Evolutionary conservation across 2,113 vertebrate genomes (phyloP), one percentile per base, ranked within the genome.

Genomic region (Lagopus leucura): DNA sequence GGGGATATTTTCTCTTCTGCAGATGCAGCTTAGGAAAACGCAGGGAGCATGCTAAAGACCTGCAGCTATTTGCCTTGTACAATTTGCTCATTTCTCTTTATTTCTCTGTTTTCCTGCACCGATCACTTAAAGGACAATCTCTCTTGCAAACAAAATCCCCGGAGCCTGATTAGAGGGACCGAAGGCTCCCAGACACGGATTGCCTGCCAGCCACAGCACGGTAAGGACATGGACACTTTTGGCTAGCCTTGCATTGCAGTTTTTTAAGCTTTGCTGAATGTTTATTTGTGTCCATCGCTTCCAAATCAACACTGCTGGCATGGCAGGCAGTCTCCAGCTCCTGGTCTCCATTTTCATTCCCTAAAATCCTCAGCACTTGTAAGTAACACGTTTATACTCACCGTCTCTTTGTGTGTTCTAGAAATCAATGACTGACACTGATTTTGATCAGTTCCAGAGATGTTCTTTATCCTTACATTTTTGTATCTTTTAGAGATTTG

Each of bases 21-120:
- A 94, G 97, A 98, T 98, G 97, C 97, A 97, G 97, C 98, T 98
- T 95, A 81, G 90, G 97, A 97, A 95, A 97, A 97, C 88, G 93
- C 97, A 97, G 97, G 93, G 95, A 97, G 98, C 97, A 98, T 97
- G 96, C 96, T 97, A 96, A 97, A 97, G 96, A 98, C 96, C 97
- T 95, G 96, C 93, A 97, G 96, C 96, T 96, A 95, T 97, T 92
- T 95, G 85, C 96, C 95, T 95, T 97, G 97, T 97, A 96, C 97
- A 77, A 79, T 86, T 97, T 97, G 96, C 90, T 88, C 80, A 82
- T 95, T 97, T 95, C 89, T 96, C 92, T 92, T 96, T 76, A 89
- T 96, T 89, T 89, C 95, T 96, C 94, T 97, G 82, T 97, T 95
- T 96, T 96, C 97, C 93, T 94, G 93, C 95, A 82, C 94, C 91